Base-by-base conservation (phyloP, 2,797 vertebrate species). In the Crenuchus spilurus region DNA sequence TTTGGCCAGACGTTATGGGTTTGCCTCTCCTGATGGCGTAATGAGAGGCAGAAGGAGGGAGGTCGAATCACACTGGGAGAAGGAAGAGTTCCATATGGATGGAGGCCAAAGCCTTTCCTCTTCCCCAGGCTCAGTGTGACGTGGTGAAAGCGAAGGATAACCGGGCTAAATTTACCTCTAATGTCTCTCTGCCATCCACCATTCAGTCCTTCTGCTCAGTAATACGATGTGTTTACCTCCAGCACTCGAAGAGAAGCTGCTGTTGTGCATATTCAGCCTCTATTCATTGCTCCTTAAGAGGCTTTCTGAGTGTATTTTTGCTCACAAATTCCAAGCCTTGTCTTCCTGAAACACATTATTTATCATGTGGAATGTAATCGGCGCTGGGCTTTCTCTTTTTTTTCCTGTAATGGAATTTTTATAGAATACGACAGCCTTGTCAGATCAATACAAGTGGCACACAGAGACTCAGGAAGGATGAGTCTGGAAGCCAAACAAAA, bases 1-100 rank as follows among this genome's bases (percentile, higher is more conserved):
- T 79, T 88, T 83, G 54, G 65, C 87, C 80, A 65, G 70, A 80
- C 84, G 71, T 85, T 82, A 1, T 16, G 77, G 72, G 79, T 86
- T 88, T 91, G 80, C 89, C 70, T 92, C 90, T 86, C 82, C 84
- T 91, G 82, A 85, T 89, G 83, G 83, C 92, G 86, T 87, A 92
- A 90, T 92, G 90, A 91, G 88, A 90, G 79, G 84, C 90, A 89
- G 90, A 84, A 88, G 72, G 46, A 41, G 64, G 72, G 79, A 69
- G 44, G 86, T 90, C 84, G 44, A 86, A 89, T 82, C 82, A 77
- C 81, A 60, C 24, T 54, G 44, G 22, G 66, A 33, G 60, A 26
- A 26, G 58, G 33, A 70, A 37, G 70, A 74, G 58, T 69, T 69
- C 68, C 61, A 39, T 60, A 69, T 83, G 75, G 80, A 78, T 61